phyloP scores from a whole-genome alignment of 2,113 vertebrate genomes.

The Dolichallabes microphthalmus region DNA sequence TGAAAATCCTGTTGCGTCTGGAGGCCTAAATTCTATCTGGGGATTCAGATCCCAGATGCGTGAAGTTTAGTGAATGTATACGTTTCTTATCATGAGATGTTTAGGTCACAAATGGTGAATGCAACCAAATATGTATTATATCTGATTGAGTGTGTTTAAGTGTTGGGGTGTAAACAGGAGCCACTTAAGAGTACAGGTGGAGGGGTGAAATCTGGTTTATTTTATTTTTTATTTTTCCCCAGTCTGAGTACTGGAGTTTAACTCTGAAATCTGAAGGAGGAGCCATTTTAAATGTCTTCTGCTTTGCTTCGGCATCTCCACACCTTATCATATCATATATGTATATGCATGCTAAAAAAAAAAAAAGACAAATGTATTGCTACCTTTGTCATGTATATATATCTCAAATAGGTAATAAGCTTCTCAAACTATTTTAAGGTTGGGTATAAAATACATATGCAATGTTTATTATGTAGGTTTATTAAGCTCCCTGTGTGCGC shows the following conservation, averaged over 20 bases:
- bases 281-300: neutral
- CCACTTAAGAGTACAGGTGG: neutral
- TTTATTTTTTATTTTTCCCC: neutral
- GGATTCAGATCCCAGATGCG: neutral
- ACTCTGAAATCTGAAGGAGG: neutral
- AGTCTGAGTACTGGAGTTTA: neutral
- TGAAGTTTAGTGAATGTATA: slow-evolving; percentile 32
- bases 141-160: neutral
- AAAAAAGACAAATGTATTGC: neutral
- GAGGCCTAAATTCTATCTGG: neutral
- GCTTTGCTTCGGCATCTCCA: neutral
- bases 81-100: neutral
- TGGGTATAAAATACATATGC: slow-evolving; percentile 21
- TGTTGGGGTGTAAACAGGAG: neutral
- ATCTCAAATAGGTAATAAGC: neutral
- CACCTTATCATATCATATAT: neutral
- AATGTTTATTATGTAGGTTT: neutral
- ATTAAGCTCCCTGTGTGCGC: neutral
- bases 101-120: slow-evolving; percentile 5
- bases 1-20: neutral
- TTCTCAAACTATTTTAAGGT: neutral
- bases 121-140: slow-evolving; percentile 32
- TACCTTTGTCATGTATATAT: neutral
- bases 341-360: neutral
- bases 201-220: neutral